Evolutionary conservation across 2,113 vertebrate genomes (phyloP).

Genomic region (Crocuta crocuta): DNA sequence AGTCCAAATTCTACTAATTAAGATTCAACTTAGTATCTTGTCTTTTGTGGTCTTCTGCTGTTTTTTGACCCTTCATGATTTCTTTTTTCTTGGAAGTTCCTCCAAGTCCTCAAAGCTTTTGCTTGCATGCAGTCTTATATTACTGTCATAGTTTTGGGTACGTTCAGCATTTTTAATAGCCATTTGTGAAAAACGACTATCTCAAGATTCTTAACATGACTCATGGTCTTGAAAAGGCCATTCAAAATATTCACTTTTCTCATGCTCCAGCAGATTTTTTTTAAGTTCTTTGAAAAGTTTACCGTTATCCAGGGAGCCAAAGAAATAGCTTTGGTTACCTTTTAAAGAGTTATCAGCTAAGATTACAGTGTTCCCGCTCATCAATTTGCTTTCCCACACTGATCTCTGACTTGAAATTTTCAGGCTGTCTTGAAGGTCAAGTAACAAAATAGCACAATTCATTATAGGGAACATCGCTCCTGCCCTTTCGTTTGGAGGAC

Average conservation of each 20-base stretch:
- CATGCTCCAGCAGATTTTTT: not conserved
- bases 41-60: not conserved
- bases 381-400: constrained; percentile 74
- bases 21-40: not conserved
- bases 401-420: constrained; percentile 76
- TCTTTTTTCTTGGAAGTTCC: not conserved
- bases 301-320: constrained; percentile 55
- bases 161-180: not conserved
- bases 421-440: constrained; percentile 79
- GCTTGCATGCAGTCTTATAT: not conserved
- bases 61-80: not conserved
- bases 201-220: not conserved
- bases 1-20: not conserved
- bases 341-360: constrained; percentile 75
- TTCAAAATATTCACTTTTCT: constrained; percentile 43
- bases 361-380: constrained; percentile 61
- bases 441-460: constrained; percentile 75
- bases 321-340: constrained; percentile 61
- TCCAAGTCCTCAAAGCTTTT: not conserved
- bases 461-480: constrained; percentile 71
- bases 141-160: not conserved
- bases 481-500: constrained; percentile 73
- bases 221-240: constrained; percentile 41
- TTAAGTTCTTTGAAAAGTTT: constrained; percentile 72
- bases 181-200: not conserved